phyloP scores from a whole-genome alignment of 2,888 invertebrate genomes.

The Auanema sp. region DNA sequence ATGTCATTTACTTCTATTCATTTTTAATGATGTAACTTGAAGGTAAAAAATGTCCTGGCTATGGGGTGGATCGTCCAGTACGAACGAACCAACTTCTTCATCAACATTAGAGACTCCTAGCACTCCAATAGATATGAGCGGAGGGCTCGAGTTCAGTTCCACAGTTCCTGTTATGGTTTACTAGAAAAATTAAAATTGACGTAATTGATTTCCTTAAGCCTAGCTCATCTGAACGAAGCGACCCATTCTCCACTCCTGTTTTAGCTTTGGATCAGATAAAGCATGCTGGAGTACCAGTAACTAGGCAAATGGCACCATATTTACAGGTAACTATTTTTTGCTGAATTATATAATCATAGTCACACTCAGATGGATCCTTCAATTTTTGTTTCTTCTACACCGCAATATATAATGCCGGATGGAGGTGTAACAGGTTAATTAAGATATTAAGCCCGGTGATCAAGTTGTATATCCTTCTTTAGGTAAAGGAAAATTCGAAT shows the following conservation, averaged over 20 bases:
- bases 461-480: no score
- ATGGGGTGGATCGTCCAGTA: constrained; percentile 30
- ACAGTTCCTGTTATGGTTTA: no score
- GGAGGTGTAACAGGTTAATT: constrained; percentile 50
- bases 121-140: constrained; percentile 36
- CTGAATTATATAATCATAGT: no score
- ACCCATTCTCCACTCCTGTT: constrained; percentile 42
- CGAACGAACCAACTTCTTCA: constrained; percentile 27
- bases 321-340: constrained; percentile 41
- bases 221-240: constrained; percentile 1
- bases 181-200: background rate
- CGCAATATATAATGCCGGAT: constrained; percentile 62
- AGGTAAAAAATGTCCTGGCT: constrained; percentile 44
- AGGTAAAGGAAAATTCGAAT: constrained; percentile 61
- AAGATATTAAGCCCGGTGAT: no score
- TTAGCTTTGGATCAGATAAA: constrained; percentile 58
- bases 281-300: constrained; percentile 56
- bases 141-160: constrained; percentile 2
- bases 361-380: constrained; percentile 63
- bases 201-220: background rate
- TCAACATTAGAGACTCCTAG: constrained; percentile 32
- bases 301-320: constrained; percentile 59
- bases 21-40: background rate
- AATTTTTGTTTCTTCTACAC: constrained; percentile 52
- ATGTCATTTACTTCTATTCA: no score